Evolutionary conservation across 2,888 invertebrate genomes (phyloP).

Genomic region (Euproctis similis): DNA sequence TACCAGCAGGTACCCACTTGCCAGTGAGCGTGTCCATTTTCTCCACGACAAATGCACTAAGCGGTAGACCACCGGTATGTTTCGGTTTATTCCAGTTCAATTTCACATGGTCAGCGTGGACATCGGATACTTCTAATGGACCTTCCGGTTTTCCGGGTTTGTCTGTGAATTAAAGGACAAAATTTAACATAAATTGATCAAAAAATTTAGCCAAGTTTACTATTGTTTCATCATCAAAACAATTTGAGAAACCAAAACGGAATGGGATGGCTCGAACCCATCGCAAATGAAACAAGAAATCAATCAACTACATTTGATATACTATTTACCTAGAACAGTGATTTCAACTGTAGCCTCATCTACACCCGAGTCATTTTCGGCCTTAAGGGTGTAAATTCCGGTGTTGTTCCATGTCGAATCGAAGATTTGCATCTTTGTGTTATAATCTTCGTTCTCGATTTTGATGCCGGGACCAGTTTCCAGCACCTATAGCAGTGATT

Average conservation of each 20-base stretch:
- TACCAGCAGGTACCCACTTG: slow-evolving; percentile 91
- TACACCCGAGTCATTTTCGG: slow-evolving; percentile 93
- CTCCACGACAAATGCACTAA: slow-evolving; percentile 93
- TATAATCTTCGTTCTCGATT: slow-evolving; percentile 93
- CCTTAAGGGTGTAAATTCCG: slow-evolving; percentile 92
- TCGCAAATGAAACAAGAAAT: too few species aligned
- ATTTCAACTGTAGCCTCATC: slow-evolving; percentile 97
- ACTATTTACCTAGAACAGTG: slow-evolving; percentile 81
- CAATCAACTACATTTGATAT: too few species aligned
- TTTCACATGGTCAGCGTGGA: slow-evolving; percentile 95
- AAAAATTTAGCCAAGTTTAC: too few species aligned
- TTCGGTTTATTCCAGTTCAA: slow-evolving; percentile 96
- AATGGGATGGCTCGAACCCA: too few species aligned
- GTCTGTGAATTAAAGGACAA: slow-evolving; percentile 67
- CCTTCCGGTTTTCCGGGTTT: slow-evolving; percentile 93
- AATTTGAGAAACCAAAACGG: too few species aligned
- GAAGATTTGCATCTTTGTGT: slow-evolving; percentile 87
- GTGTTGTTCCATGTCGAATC: slow-evolving; percentile 90
- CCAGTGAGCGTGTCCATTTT: slow-evolving; percentile 94
- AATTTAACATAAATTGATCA: too few species aligned
- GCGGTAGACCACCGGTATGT: slow-evolving; percentile 95
- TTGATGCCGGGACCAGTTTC: slow-evolving; percentile 81
- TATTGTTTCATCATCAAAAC: too few species aligned
- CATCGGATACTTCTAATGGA: slow-evolving; percentile 91
- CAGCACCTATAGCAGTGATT: slow-evolving; percentile 63